A percentile compares a stretch with the other conserved stretches of the same genome.
Conservation (phyloP, 2,888 invertebrate species). For the Tiliacea aurago region DNA sequence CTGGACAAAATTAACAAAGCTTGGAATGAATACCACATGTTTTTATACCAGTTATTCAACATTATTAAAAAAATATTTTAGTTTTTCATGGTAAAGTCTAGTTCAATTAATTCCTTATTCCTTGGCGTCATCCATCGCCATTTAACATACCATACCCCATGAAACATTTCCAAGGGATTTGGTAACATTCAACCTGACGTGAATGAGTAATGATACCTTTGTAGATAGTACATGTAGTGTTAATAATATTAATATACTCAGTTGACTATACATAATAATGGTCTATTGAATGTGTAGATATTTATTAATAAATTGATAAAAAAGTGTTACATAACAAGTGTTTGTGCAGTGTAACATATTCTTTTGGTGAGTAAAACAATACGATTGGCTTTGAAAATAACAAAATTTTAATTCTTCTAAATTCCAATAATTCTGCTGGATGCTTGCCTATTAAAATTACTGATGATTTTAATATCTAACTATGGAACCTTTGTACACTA, state of each 20-base stretch:
- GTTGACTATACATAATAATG: not conserved
- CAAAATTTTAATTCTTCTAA: slow-evolving; percentile 55
- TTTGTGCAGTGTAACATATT: slow-evolving; percentile 63
- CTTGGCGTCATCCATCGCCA: slow-evolving; percentile 27
- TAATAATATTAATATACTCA: slow-evolving; percentile 29
- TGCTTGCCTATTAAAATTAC: slow-evolving; percentile 66
- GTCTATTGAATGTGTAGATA: slow-evolving; percentile 41
- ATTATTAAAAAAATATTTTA: not conserved
- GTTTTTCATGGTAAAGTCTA: slow-evolving; percentile 40
- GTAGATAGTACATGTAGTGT: slow-evolving; percentile 46
- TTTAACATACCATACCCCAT: slow-evolving; percentile 34
- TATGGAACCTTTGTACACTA: slow-evolving; percentile 30
- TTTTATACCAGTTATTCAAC: not conserved
- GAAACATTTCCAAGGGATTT: slow-evolving; percentile 41
- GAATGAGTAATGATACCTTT: slow-evolving; percentile 20
- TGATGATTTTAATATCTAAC: slow-evolving; percentile 62
- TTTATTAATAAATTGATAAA: not conserved
- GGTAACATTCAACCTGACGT: slow-evolving; percentile 31
- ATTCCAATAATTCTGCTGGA: slow-evolving; percentile 59
- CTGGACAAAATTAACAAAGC: slow-evolving; percentile 23
- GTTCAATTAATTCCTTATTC: slow-evolving; percentile 39
- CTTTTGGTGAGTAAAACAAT: slow-evolving; percentile 66
- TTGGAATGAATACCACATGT: not conserved
- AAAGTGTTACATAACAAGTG: slow-evolving; percentile 54
- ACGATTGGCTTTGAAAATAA: slow-evolving; percentile 57